These are phyloP conservation scores for Ornithoptera alexandrae DNA, from an alignment of 2,888 invertebrate genomes.

Conservation along the genomic window DNA sequence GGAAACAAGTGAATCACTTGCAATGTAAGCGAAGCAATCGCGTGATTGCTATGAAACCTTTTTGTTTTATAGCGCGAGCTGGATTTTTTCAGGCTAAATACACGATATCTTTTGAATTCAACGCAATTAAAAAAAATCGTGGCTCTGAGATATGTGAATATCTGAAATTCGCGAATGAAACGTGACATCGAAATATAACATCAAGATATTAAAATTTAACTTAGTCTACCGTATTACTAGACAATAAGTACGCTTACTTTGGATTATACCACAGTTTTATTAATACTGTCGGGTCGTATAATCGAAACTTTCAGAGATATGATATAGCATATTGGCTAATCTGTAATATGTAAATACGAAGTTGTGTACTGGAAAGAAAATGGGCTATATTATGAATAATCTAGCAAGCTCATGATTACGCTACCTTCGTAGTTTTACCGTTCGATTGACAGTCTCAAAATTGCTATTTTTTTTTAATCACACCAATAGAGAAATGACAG, in stretches of 20 bases:
- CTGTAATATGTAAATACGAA: conserved; percentile 8
- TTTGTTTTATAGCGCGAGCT: conserved; percentile 9
- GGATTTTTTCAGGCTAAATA: conserved; percentile 7
- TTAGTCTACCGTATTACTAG: conserved; percentile 62
- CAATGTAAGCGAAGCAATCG: conserved; percentile 27
- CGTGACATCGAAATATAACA: conserved; percentile 49
- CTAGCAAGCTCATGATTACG: conserved; percentile 61
- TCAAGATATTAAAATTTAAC: conserved; percentile 51
- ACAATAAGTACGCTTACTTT: conserved; percentile 61
- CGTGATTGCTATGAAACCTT: conserved; percentile 24
- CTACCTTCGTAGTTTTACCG: conserved; percentile 33
- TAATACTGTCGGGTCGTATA: conserved; percentile 73
- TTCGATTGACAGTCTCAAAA: conserved; percentile 10
- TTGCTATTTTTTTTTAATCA: conserved; percentile 39
- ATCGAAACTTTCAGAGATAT: conserved; percentile 68
- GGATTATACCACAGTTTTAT: conserved; percentile 63
- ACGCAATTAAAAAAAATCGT: conserved; percentile 1
- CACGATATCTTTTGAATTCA: conserved; percentile 14
- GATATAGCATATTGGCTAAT: conserved; percentile 41
- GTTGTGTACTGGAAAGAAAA: conserved; percentile 6
- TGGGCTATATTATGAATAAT: conserved; percentile 37
- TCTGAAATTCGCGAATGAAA: conserved; percentile 28
- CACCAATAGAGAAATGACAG: conserved; percentile 40
- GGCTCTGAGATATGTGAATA: conserved; percentile 16
- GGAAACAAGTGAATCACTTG: conserved; percentile 30